Conservation (phyloP, 2,113 vertebrate species). For the Leptobrachium leishanense region DNA sequence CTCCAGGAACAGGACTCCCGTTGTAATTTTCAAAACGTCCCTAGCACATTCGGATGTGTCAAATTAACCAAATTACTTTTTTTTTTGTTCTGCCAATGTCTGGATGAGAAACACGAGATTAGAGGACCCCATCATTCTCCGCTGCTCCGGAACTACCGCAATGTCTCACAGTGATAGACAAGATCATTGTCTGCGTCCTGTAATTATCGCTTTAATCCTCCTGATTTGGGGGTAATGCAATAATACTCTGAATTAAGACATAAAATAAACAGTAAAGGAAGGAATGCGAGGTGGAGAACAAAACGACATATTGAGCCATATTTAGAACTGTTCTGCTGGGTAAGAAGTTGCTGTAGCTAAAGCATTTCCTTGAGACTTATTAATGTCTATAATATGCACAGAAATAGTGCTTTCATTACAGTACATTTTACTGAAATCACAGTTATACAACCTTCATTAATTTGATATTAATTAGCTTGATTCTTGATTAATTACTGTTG, state of each 20-base stretch:
- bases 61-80: slow-evolving; percentile 3
- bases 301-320: too few species aligned
- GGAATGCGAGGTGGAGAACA: too few species aligned
- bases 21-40: slow-evolving; percentile 1
- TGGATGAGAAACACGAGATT: background rate
- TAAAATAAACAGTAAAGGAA: too few species aligned
- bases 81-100: background rate
- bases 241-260: background rate
- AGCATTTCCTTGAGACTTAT: too few species aligned
- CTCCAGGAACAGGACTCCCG: background rate
- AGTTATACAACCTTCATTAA: too few species aligned
- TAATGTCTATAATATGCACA: too few species aligned
- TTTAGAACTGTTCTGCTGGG: too few species aligned
- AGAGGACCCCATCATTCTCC: background rate
- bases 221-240: background rate
- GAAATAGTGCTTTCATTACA: too few species aligned
- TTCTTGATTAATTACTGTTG: too few species aligned
- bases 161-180: background rate
- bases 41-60: slow-evolving; percentile 1
- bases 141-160: background rate
- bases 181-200: background rate
- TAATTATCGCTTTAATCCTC: background rate
- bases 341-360: too few species aligned
- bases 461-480: too few species aligned
- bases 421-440: too few species aligned